Conservation (phyloP, 2,113 vertebrate species). For the Eupsittula cactorum region DNA sequence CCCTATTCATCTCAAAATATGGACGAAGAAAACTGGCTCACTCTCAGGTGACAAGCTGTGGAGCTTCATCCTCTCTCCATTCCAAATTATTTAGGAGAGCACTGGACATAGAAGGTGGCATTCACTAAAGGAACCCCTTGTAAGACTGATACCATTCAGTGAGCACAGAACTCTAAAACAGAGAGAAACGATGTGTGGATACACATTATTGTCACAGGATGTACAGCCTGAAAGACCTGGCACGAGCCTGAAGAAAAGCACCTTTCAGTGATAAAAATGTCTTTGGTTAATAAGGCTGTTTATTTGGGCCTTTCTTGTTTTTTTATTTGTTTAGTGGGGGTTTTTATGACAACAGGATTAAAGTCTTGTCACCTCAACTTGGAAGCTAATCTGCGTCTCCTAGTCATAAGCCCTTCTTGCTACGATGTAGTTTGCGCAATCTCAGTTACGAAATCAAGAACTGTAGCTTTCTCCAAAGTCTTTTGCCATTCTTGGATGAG, state of each 20-base stretch:
- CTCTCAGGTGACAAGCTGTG: neutral
- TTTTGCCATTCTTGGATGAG: neutral
- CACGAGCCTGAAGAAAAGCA: neutral
- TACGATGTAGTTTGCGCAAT: neutral
- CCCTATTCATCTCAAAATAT: neutral
- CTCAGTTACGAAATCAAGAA: neutral
- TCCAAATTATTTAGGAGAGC: neutral
- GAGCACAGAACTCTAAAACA: neutral
- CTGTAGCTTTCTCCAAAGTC: neutral
- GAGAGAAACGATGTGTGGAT: neutral
- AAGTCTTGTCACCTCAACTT: neutral
- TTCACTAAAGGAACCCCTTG: neutral
- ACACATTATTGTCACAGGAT: neutral
- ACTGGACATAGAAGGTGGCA: neutral
- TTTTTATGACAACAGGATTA: neutral
- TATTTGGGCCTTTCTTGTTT: neutral
- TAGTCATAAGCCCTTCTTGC: neutral
- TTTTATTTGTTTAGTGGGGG: too few species aligned
- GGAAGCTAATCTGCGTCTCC: neutral
- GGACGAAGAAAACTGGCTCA: neutral
- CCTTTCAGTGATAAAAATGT: neutral
- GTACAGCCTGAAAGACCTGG: neutral
- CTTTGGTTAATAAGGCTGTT: neutral
- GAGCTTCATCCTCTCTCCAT: neutral
- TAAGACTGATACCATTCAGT: neutral